Evolutionary conservation across 2,797 vertebrate genomes (phyloP).

Genomic region (Pipistrellus kuhlii): DNA sequence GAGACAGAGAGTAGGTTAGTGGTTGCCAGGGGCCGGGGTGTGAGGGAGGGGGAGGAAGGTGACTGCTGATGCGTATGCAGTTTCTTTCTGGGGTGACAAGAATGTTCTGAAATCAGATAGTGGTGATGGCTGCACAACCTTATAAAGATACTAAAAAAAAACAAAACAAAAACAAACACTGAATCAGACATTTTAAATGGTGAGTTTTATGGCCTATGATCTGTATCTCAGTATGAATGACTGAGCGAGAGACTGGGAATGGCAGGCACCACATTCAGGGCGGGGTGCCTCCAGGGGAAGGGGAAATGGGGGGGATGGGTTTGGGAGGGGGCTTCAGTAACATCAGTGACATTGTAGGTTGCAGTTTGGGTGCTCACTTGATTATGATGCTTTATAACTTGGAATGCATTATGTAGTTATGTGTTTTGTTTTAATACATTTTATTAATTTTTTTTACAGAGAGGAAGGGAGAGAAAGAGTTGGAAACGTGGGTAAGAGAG

Average conservation of each 20-base stretch:
- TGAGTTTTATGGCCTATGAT: background rate
- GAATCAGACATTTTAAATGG: background rate
- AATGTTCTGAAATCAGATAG: background rate
- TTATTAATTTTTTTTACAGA: too few species aligned
- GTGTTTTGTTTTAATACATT: background rate
- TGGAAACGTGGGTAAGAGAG: too few species aligned
- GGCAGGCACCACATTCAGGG: background rate
- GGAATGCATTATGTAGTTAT: fast-evolving
- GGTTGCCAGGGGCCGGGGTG: background rate
- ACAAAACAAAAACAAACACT: background rate
- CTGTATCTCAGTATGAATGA: background rate
- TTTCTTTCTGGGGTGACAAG: background rate
- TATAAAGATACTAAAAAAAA: background rate
- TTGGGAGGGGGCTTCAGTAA: background rate
- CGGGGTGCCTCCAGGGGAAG: background rate
- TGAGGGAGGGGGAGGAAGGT: background rate
- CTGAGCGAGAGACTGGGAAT: too few species aligned
- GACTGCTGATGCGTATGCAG: background rate
- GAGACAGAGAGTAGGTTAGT: background rate
- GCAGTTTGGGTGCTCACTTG: background rate
- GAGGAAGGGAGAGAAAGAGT: too few species aligned
- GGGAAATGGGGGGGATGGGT: background rate
- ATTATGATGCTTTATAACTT: fast-evolving
- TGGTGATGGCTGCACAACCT: background rate
- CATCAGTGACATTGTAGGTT: too few species aligned